Percentiles rank a stretch among this genome's conserved stretches.
Conservation (phyloP, 2,888 invertebrate genomes). For the Gandaritis pyraliata region DNA sequence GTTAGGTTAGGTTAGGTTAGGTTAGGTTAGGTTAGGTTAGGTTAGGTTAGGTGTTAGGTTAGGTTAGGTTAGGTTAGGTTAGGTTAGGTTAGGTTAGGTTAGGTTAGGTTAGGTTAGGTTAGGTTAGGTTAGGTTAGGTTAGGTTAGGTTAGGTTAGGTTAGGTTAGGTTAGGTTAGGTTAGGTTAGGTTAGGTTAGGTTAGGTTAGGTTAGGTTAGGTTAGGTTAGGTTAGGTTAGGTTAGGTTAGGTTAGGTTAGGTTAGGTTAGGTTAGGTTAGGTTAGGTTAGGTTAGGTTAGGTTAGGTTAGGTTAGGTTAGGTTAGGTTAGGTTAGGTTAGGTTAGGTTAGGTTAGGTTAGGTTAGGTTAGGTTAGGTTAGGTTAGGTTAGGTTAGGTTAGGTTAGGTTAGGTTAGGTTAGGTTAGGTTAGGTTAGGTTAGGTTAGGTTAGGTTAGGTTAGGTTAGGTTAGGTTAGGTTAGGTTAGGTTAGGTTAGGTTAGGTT, state of each 20-base stretch:
- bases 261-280: conserved; percentile 16
- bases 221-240: conserved; percentile 6
- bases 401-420: neutral
- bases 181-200: no score
- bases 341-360: conserved; percentile 21
- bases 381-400: neutral
- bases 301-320: conserved; percentile 19
- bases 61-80: no score
- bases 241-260: no score
- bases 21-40: no score
- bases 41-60: no score
- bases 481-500: conserved; percentile 33
- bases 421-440: conserved; percentile 7
- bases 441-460: conserved; percentile 35
- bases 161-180: no score
- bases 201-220: no score
- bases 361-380: conserved; percentile 24
- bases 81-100: no score
- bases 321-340: conserved; percentile 14
- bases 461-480: conserved; percentile 31
- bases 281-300: neutral
- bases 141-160: no score
- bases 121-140: no score
- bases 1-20: no score
- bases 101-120: no score